Conservation (phyloP, 2,797 vertebrate genomes). For the Malacoctenus gilli region DNA sequence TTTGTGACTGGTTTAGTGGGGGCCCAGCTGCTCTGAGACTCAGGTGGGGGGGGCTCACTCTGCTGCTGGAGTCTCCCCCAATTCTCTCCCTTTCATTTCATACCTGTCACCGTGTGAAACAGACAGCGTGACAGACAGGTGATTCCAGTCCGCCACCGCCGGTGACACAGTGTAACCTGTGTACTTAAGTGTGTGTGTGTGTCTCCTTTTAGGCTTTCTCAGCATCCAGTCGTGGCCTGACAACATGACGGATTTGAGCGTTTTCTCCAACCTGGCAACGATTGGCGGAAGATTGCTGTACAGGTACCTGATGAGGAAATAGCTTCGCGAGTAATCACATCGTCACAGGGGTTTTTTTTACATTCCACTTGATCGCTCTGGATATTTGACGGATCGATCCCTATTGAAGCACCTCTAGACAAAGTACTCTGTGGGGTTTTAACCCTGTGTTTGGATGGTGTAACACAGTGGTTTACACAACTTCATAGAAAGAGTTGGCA, state of each 20-base stretch:
- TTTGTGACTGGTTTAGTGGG: slow-evolving; percentile 14
- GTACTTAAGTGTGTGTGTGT: slow-evolving; percentile 30
- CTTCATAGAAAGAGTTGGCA: too few species aligned
- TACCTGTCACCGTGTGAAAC: slow-evolving; percentile 37
- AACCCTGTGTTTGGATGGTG: too few species aligned
- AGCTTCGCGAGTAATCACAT: too few species aligned
- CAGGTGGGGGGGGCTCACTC: slow-evolving; percentile 38
- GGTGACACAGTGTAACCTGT: slow-evolving; percentile 44
- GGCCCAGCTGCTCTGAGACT: slow-evolving; percentile 33
- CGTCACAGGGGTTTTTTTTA: too few species aligned
- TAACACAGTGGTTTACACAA: too few species aligned
- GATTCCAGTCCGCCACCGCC: slow-evolving; percentile 26
- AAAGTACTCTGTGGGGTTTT: too few species aligned
- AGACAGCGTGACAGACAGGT: slow-evolving; percentile 36
- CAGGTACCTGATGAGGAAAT: slow-evolving; percentile 80
- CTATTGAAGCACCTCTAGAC: too few species aligned
- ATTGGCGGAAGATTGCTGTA: slow-evolving; percentile 95
- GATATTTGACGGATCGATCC: too few species aligned
- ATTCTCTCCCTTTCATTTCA: slow-evolving; percentile 20
- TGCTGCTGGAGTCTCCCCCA: slow-evolving; percentile 22
- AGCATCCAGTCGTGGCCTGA: slow-evolving; percentile 99
- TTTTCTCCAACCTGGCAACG: slow-evolving; percentile 95
- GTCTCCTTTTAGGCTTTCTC: slow-evolving; percentile 85
- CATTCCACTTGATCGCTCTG: too few species aligned
- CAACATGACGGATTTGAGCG: slow-evolving; percentile 96